These are phyloP conservation scores for Formica selysi DNA, from an alignment of 1,140 invertebrate species.

Conservation along the genomic window DNA sequence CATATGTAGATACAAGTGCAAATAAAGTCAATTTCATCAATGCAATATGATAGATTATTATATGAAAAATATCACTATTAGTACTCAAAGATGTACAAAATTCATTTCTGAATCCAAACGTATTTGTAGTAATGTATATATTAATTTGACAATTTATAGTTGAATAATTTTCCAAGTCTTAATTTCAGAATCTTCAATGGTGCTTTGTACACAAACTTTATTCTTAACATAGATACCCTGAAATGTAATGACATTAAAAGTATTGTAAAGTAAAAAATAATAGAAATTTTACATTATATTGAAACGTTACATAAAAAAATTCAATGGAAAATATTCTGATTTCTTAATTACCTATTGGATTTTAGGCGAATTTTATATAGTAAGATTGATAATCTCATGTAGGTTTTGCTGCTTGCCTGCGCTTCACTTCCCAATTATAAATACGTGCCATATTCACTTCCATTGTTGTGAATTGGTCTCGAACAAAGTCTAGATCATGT, in stretches of 20 bases:
- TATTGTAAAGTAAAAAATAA: constrained; percentile 2
- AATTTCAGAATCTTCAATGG: constrained; percentile 29
- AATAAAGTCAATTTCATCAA: constrained; percentile 21
- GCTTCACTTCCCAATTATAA: constrained; percentile 98
- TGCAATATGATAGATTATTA: constrained; percentile 5
- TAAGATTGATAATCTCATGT: constrained; percentile 67
- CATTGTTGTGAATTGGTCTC: constrained; percentile 98
- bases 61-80: constrained; percentile 35
- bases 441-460: constrained; percentile 99
- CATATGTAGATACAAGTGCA: constrained; percentile 13
- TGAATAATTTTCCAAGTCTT: constrained; percentile 58
- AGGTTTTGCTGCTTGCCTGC: constrained; percentile 89
- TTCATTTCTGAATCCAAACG: constrained; percentile 54
- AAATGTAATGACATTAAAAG: background rate
- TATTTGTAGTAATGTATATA: constrained; percentile 66
- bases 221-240: constrained; percentile 44
- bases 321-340: background rate
- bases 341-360: constrained; percentile 51
- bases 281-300: background rate
- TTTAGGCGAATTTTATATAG: constrained; percentile 60
- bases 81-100: constrained; percentile 8
- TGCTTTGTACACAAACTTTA: constrained; percentile 1
- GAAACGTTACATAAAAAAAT: background rate
- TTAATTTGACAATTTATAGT: constrained; percentile 48
- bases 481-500: constrained; percentile 95